A percentile compares a stretch with the other conserved stretches of the same genome.
These are phyloP conservation scores for Ondatra zibethicus DNA, from an alignment of 2,113 vertebrate genomes.

Conservation along the genomic window DNA sequence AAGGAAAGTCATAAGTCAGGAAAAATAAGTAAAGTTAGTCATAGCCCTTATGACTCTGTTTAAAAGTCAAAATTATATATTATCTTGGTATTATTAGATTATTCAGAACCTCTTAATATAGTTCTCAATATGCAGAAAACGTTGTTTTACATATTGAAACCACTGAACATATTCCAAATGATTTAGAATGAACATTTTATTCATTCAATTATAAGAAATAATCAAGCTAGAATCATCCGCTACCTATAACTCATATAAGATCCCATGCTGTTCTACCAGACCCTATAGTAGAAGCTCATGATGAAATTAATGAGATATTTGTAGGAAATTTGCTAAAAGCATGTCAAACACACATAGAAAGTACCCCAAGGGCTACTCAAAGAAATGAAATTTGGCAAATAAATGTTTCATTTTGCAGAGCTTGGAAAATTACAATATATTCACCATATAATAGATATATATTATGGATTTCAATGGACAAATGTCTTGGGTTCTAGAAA, in stretches of 20 bases:
- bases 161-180: not conserved
- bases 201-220: not conserved
- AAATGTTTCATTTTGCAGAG: too few species aligned
- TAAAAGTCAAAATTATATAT: too few species aligned
- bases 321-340: not conserved
- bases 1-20: not conserved
- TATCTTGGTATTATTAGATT: too few species aligned
- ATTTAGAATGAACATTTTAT: not conserved
- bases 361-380: too few species aligned
- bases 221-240: not conserved
- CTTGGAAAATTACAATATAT: too few species aligned
- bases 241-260: not conserved
- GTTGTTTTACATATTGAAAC: not conserved
- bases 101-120: too few species aligned
- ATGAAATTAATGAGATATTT: not conserved
- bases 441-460: too few species aligned
- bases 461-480: too few species aligned
- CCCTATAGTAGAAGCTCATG: not conserved
- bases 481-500: too few species aligned
- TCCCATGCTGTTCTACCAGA: not conserved
- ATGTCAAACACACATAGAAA: not conserved
- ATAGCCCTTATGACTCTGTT: too few species aligned
- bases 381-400: too few species aligned
- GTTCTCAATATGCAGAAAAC: too few species aligned
- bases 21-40: not conserved